Evolutionary conservation across 2,888 invertebrate species (phyloP), one percentile per base, ranked within the genome.

Genomic region (Dendrolimus houi): DNA sequence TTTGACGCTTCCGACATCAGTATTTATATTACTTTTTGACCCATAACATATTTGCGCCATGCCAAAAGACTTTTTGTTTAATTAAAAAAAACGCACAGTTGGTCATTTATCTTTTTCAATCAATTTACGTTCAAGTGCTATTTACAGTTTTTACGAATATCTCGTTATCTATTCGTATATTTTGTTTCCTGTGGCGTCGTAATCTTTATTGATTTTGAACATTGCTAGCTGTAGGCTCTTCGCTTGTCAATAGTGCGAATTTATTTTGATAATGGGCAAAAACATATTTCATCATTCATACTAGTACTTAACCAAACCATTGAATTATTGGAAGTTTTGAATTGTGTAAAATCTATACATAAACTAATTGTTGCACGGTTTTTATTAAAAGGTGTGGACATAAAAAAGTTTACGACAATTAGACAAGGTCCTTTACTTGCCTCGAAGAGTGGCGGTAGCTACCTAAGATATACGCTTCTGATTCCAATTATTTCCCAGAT

Each of bases 1-100:
- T 62, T 64, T 66, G 64, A 74, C 72, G 69, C 77, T 85, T 85
- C 85, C 83, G 83, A 82, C 81, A 82, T 72, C 69, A 69, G 69
- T 75, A 79, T 77, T 83, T 81, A 81, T 79, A 75, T 6, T 76
- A 79, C 67, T 65, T 74, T 68, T 77, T 73, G 72, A 78, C 71
- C 73, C 71, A 64, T 77, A 70, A 74, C 29, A 74, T 73, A 73
- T 69, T 71, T 76, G 74, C 73, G 75, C 71, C 67, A 78, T 77
- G 77, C 68, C 69, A 76, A 69, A 68, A 62, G 70, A 62, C 63
- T 85, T 86, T 86, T 85, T 80, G 75, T 68, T 55, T 59, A 53
- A 62, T 66, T 64, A 67, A 78, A 79, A 82, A 81, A 79, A 74
- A 67, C 62, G 64, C 67, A 70, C 70, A 67, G 67, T 67, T 73